Percentiles rank a stretch among this genome's conserved stretches.
Evolutionary conservation across 64 coral and sea anemone species (phyloP).

Genomic region (Actinia equina): DNA sequence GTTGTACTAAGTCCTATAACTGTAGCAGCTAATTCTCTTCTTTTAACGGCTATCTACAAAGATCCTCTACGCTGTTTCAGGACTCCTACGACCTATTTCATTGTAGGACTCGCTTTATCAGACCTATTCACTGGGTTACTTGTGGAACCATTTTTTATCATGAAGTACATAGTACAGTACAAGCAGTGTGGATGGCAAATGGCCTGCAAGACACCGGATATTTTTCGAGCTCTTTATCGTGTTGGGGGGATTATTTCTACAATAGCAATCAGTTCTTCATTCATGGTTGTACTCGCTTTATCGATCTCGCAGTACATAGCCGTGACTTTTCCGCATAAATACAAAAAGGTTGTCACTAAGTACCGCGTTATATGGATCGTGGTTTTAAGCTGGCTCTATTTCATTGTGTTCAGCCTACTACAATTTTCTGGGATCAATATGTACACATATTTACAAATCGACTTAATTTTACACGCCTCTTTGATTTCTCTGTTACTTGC

Average conservation of each 20-base stretch:
- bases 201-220: conserved; percentile 10
- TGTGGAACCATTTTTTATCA: conserved; percentile 65
- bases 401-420: conserved; percentile 57
- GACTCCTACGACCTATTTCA: conserved; percentile 68
- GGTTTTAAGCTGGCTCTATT: conserved; percentile 52
- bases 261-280: conserved; percentile 73
- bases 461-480: conserved; percentile 51
- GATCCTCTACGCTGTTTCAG: conserved; percentile 64
- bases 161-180: conserved; percentile 52
- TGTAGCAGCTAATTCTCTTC: conserved; percentile 64
- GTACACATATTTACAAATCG: conserved; percentile 26
- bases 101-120: conserved; percentile 56
- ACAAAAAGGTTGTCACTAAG: conserved; percentile 57
- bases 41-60: conserved; percentile 66
- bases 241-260: conserved; percentile 66
- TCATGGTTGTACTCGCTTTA: conserved; percentile 58
- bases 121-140: conserved; percentile 64
- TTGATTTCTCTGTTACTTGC: conserved; percentile 31
- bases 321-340: conserved; percentile 71
- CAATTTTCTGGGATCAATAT: conserved; percentile 41
- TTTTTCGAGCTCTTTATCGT: neutral
- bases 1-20: conserved; percentile 62
- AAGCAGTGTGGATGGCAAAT: neutral
- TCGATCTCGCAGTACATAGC: conserved; percentile 76
- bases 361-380: conserved; percentile 46